Conservation (phyloP, 2,797 vertebrate species). For the Merluccius polli region DNA sequence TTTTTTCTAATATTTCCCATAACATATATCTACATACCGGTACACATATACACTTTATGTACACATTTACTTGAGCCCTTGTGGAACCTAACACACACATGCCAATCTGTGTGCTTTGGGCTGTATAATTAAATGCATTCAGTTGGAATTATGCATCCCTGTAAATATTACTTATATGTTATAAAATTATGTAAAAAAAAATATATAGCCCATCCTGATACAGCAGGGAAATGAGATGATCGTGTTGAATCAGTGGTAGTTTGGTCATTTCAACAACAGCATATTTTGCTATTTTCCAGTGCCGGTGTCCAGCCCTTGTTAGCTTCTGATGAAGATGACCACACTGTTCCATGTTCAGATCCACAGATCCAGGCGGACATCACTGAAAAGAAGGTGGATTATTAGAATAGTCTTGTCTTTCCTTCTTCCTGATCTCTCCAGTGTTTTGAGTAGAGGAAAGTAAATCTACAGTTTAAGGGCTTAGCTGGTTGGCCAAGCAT, state of each 20-base stretch:
- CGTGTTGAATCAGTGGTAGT: background rate
- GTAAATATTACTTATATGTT: background rate
- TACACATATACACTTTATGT: no score
- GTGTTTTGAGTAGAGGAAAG: background rate
- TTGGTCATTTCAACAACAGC: background rate
- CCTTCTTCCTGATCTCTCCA: background rate
- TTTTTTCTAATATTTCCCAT: no score
- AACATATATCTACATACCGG: no score
- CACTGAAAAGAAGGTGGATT: slow-evolving; percentile 70
- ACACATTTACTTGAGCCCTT: no score
- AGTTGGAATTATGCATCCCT: background rate
- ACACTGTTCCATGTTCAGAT: slow-evolving; percentile 27
- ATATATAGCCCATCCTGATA: background rate
- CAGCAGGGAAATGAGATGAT: background rate
- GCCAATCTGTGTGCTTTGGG: no score
- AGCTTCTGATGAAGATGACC: slow-evolving; percentile 24
- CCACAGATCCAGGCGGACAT: slow-evolving; percentile 51
- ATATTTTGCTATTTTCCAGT: slow-evolving; percentile 43
- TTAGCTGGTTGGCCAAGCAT: background rate
- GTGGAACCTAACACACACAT: no score
- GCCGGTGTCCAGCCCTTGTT: slow-evolving; percentile 33
- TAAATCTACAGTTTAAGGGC: background rate
- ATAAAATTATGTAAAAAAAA: background rate
- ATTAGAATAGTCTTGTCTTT: background rate
- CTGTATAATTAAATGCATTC: no score